These are phyloP conservation scores for Pogonomyrmex barbatus DNA, from an alignment of 1,140 invertebrate species.

Conservation along the genomic window DNA sequence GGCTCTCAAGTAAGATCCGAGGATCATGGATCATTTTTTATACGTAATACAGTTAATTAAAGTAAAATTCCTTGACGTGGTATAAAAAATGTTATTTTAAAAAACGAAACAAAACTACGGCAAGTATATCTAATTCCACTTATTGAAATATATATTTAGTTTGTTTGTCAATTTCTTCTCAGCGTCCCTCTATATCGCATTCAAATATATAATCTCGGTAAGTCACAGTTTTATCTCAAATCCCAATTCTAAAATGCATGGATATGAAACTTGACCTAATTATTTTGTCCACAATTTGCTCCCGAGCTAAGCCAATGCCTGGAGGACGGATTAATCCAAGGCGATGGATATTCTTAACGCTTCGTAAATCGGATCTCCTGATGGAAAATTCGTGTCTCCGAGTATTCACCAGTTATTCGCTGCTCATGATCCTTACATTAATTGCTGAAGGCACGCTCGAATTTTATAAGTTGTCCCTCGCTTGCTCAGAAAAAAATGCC, in stretches of 20 bases:
- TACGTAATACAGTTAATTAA: neutral
- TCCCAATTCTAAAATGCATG: conserved; percentile 17
- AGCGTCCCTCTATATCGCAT: neutral
- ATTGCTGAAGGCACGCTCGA: neutral
- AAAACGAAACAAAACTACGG: neutral
- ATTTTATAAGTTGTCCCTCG: neutral
- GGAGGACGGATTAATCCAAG: neutral
- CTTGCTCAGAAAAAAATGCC: neutral
- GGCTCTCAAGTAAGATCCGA: neutral
- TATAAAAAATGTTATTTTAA: neutral
- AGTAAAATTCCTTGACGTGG: neutral
- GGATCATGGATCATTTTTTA: neutral
- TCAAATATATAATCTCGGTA: neutral
- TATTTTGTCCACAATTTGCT: neutral
- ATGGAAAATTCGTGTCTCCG: conserved; percentile 34
- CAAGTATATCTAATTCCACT: neutral
- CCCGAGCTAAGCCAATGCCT: neutral
- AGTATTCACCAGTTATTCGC: neutral
- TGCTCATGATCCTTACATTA: conserved; percentile 11
- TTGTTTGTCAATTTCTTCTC: neutral
- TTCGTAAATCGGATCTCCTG: conserved; percentile 36
- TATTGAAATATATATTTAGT: neutral
- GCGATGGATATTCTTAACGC: conserved; percentile 25
- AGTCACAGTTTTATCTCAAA: neutral
- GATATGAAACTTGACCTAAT: neutral